Evolutionary conservation across 2,888 invertebrate genomes (phyloP).

Genomic region (Pterobdella sp.): DNA sequence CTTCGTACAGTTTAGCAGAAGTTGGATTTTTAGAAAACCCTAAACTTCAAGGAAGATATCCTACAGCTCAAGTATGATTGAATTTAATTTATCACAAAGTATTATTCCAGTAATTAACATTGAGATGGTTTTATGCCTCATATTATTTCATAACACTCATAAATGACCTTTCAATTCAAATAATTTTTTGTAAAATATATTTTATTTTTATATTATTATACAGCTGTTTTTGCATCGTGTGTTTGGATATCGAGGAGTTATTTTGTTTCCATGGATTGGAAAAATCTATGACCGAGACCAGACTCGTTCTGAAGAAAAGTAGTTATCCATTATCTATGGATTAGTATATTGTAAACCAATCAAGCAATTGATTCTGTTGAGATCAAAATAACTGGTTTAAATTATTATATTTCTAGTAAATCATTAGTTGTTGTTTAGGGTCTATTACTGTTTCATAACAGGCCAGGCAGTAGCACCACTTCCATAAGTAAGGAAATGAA

Average conservation of each 20-base stretch:
- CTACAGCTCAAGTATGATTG: constrained; percentile 70
- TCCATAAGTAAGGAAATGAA: constrained; percentile 54
- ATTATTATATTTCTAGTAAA: background rate
- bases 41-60: constrained; percentile 79
- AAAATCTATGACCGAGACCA: constrained; percentile 86
- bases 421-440: background rate
- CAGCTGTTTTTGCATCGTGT: constrained; percentile 83
- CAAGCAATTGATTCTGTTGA: background rate
- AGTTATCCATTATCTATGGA: too few species aligned
- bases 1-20: constrained; percentile 70
- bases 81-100: background rate
- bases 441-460: background rate
- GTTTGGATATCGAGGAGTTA: constrained; percentile 92
- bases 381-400: background rate
- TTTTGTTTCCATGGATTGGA: constrained; percentile 92
- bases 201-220: constrained; percentile 34
- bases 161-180: background rate
- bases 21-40: constrained; percentile 83
- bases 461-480: constrained; percentile 6
- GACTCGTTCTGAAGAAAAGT: constrained; percentile 60
- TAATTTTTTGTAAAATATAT: background rate
- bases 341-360: too few species aligned
- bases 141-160: background rate
- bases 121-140: background rate
- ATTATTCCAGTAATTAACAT: too few species aligned